These are phyloP conservation scores for Pseudochirops cupreus DNA, from an alignment of 2,797 vertebrate genomes.

Conservation along the genomic window DNA sequence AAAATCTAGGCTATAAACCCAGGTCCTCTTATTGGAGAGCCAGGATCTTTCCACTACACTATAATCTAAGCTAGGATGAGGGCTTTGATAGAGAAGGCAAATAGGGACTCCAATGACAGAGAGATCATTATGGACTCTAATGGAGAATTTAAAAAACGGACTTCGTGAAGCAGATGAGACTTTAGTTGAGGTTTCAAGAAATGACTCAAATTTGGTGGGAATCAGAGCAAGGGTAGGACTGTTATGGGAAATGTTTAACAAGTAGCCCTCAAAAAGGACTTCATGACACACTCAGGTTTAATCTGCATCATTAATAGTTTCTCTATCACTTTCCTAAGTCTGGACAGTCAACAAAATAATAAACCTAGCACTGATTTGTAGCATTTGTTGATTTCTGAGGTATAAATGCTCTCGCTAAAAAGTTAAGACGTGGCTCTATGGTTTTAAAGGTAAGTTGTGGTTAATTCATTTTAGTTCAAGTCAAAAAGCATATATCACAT, in stretches of 20 bases:
- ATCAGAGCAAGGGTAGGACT: neutral
- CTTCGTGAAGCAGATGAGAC: neutral
- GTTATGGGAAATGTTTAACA: neutral
- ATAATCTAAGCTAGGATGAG: neutral
- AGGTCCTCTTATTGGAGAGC: neutral
- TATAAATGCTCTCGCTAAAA: neutral
- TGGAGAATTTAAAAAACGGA: neutral
- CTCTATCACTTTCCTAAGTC: neutral
- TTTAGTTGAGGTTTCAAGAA: neutral
- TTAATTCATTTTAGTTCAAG: neutral
- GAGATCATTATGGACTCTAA: neutral
- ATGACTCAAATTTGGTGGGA: neutral
- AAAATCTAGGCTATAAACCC: neutral
- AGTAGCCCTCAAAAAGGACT: neutral
- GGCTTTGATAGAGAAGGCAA: neutral
- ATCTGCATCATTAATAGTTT: neutral
- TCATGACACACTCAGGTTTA: neutral
- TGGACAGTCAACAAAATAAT: neutral
- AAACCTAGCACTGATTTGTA: neutral
- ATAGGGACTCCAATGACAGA: neutral
- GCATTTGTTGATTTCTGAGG: neutral
- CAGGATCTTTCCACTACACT: neutral
- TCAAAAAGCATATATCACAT: neutral
- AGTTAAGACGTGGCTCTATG: neutral
- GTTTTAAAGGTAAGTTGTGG: neutral